Percentiles rank a stretch among this genome's conserved stretches.
Evolutionary conservation across 2,888 invertebrate species (phyloP).

Genomic region (Euclidia mi): DNA sequence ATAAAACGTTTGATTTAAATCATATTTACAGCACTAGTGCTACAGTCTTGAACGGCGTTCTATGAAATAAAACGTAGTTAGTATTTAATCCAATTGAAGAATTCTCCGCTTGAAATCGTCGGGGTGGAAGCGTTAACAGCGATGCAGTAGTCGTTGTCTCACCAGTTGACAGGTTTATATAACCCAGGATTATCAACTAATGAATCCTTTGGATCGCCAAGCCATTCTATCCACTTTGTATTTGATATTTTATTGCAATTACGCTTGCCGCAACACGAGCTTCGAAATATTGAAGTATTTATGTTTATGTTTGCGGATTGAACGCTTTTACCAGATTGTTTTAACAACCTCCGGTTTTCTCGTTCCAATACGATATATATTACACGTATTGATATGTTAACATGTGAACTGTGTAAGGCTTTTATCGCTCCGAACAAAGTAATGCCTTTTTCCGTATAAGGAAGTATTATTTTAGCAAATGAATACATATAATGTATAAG

Average conservation of each 20-base stretch:
- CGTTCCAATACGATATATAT: too few relatives aligned
- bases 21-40: too few relatives aligned
- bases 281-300: neutral
- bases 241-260: conserved; percentile 21
- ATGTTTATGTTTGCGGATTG: neutral
- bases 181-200: conserved; percentile 36
- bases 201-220: conserved; percentile 34
- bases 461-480: too few relatives aligned
- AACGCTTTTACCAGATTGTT: neutral
- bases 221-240: conserved; percentile 8
- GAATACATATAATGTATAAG: too few relatives aligned
- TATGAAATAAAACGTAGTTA: conserved; percentile 16
- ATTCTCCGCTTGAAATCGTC: conserved; percentile 15
- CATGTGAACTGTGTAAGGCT: too few relatives aligned
- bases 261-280: neutral
- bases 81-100: conserved; percentile 34
- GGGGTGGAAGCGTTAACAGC: conserved; percentile 13
- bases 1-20: too few relatives aligned
- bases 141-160: conserved; percentile 32
- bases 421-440: too few relatives aligned
- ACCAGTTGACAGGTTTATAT: conserved; percentile 34
- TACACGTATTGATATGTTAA: too few relatives aligned
- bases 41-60: neutral
- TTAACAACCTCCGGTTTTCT: too few relatives aligned
- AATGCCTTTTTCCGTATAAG: too few relatives aligned